A percentile compares a stretch with the other conserved stretches of the same genome.
phyloP scores from a whole-genome alignment of 2,888 invertebrate genomes.

The Sphaerophoria taeniata region DNA sequence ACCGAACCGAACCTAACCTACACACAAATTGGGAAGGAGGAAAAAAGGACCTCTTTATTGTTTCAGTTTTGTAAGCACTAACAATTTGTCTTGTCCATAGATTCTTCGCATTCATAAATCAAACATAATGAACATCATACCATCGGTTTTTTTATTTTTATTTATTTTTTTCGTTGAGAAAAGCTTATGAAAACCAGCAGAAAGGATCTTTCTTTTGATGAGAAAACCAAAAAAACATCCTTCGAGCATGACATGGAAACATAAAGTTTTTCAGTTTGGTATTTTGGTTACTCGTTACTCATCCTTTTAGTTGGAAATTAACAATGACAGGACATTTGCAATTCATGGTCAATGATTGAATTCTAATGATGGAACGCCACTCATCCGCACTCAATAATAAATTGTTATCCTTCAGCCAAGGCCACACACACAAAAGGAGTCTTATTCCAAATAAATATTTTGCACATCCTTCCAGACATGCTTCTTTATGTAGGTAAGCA shows the following conservation, averaged over 20 bases:
- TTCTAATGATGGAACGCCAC: slow-evolving; percentile 48
- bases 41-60: slow-evolving; percentile 69
- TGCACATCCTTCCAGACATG: slow-evolving; percentile 23
- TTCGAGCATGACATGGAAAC: slow-evolving; percentile 40
- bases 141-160: background rate
- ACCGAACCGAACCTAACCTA: background rate
- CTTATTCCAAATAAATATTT: slow-evolving; percentile 15
- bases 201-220: background rate
- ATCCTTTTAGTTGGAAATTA: slow-evolving; percentile 28
- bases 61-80: slow-evolving; percentile 72
- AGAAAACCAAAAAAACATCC: slow-evolving; percentile 3
- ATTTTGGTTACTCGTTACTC: background rate
- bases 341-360: slow-evolving; percentile 70
- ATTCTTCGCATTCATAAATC: slow-evolving; percentile 71
- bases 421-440: background rate
- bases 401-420: background rate
- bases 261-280: slow-evolving; percentile 3
- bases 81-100: slow-evolving; percentile 73
- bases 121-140: slow-evolving; percentile 69
- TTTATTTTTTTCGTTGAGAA: too few relatives aligned
- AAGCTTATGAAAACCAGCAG: slow-evolving; percentile 17
- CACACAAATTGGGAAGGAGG: background rate
- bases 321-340: slow-evolving; percentile 63
- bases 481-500: background rate
- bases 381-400: slow-evolving; percentile 35